A percentile compares a stretch with the other conserved stretches of the same genome.
Evolutionary conservation across 2,797 vertebrate species (phyloP).

Genomic region (Sebastolobus altivelis): DNA sequence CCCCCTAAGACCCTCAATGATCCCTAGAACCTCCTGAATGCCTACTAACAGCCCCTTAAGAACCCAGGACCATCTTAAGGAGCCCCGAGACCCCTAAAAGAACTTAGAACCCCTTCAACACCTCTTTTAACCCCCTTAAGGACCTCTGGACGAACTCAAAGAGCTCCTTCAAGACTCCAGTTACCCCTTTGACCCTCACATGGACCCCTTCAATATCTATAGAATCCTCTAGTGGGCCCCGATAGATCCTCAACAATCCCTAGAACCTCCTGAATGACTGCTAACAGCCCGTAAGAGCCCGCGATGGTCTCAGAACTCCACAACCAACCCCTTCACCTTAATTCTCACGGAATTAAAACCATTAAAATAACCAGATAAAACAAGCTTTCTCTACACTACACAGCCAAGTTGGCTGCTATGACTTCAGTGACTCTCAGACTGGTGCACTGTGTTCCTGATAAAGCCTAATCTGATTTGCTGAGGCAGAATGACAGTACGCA

Average conservation of each 20-base stretch:
- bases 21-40: neutral
- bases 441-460: constrained; percentile 7
- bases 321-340: neutral
- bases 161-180: neutral
- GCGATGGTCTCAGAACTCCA: neutral
- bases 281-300: neutral
- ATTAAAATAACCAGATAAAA: neutral
- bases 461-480: constrained; percentile 3
- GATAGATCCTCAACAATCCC: neutral
- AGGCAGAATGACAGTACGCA: neutral
- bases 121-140: neutral
- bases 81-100: neutral
- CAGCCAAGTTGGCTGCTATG: neutral
- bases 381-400: neutral
- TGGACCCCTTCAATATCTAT: neutral
- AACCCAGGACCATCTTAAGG: neutral
- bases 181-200: neutral
- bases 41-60: neutral
- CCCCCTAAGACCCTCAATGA: neutral
- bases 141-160: neutral
- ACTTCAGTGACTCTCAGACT: neutral
- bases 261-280: neutral
- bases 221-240: neutral
- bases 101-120: neutral
- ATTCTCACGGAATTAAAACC: neutral